These are phyloP conservation scores for Echeneis naucrates DNA, from an alignment of 2,797 vertebrate species.

Conservation along the genomic window DNA sequence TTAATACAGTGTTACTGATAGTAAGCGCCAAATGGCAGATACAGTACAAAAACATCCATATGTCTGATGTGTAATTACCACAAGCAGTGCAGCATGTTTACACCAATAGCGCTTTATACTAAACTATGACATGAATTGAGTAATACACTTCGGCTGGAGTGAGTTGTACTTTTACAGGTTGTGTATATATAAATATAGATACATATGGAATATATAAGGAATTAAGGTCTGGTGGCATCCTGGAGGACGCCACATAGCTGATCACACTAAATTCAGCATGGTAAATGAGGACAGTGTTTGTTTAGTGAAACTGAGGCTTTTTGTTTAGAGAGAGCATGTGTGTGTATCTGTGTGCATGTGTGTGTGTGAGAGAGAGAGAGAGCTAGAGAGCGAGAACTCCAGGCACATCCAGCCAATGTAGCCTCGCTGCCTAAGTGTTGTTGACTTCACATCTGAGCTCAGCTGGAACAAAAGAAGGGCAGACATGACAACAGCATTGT, in stretches of 20 bases:
- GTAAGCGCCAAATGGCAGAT: background rate
- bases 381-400: no score
- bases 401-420: background rate
- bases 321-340: background rate
- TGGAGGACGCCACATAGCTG: conserved; percentile 18
- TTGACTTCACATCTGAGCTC: conserved; percentile 48
- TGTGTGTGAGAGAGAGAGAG: background rate
- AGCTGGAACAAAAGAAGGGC: conserved; percentile 61
- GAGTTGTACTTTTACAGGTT: background rate
- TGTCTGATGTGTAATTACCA: conserved; percentile 12
- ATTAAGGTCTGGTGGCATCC: conserved; percentile 2
- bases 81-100: background rate
- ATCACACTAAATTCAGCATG: conserved; percentile 9
- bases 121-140: conserved; percentile 11
- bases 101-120: background rate
- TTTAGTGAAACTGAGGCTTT: conserved; percentile 16
- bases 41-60: conserved; percentile 6
- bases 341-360: conserved; percentile 6
- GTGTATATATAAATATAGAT: background rate
- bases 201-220: background rate
- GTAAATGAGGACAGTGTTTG: conserved; percentile 49
- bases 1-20: no score
- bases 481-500: conserved; percentile 42
- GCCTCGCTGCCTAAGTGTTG: conserved; percentile 26
- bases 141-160: background rate